Evolutionary conservation across 2,888 invertebrate species (phyloP), one percentile per base, ranked within the genome.

Genomic region (Pristionchus exspectatus): DNA sequence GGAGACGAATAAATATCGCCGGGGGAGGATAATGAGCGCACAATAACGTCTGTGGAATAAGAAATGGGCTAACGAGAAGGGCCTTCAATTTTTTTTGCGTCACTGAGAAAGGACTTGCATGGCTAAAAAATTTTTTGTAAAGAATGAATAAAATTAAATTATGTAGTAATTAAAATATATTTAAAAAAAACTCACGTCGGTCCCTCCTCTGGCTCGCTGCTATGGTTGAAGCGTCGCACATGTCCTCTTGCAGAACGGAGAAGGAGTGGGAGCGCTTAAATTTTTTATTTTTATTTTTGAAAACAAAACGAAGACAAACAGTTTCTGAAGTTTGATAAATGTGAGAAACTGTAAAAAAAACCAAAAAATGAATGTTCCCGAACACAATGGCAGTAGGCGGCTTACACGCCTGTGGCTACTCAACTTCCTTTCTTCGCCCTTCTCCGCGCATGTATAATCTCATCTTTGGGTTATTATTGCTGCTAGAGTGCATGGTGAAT

Each of bases 191-290:
- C 81, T 16, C 16, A 87, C 87, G 87, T 87, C 87, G 21, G 2
- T 87, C 87, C 18, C 87, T 38, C 24, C 87, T 38, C 69, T 87
- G 87, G 44, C 69, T 50, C 33, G 87, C 87, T 12, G 87, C 87
- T 2, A 87, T 56, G 10, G 54, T 56, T n/a, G 66, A 69, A 4
- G 87, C 87, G 12, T 87, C 87, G 30, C 87, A 66, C 87, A 87
- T 87, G 16, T 87, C 87, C 30, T 87, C 87, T 33, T 33, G n/a
- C 16, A 87, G 27, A n/a, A 66, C 66, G 27, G 87, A 44, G 27
- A 87, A 87, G 38, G 87, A 87, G 44, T 66, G 66, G 21, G 87
- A 87, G 0, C 87, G 66, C 87, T 87, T 44, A 14, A 84, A 84
- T 50, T 50, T 10, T 77, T 27, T 27, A 69, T 27, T 69, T 69